Evolutionary conservation across 2,888 invertebrate genomes (phyloP), one percentile per base, ranked within the genome.

Genomic region (Drosophila falleni): DNA sequence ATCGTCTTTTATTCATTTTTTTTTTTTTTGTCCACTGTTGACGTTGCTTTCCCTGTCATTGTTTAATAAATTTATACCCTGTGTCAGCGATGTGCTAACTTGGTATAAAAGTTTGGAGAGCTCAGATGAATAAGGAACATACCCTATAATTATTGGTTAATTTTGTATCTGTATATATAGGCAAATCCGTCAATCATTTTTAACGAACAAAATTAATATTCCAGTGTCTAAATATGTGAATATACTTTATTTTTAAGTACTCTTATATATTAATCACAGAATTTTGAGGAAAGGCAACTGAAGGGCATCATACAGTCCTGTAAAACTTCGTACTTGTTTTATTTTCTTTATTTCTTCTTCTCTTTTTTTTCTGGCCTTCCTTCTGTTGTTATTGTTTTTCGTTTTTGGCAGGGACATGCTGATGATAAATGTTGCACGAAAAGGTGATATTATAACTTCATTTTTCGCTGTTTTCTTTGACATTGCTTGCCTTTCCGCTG

Each of bases 1-100:
- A 82, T 82, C 65, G 80, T 68, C 65, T 53, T 74, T 64, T 78
- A 80, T 87, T 83, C 83, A 65, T 83, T 78, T 71, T 65, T 39
- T 55, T 68, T 44, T 83, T 78, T 71, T 65, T 39, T 55, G 64
- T 44, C n/a, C 51, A 60, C 41, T 50, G 42, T 62, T 63, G 33
- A 50, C 54, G 42, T 37, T 63, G 31, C 49, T 64, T 39, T 54
- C 56, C 23, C 51, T 59, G 71, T 41, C 55, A 62, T 59, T 58
- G 42, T 37, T 56, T 58, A 13, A 55, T 33, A 54, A 35, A 59
- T 60, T 65, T 55, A 13, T 35, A 13, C 35, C 13, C 35, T 35
- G 35, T 13, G 13, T 8, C 10, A 31, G 6, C 31, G 29, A 6
- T 29, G 4, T 29, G 4, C 29, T 29, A 5, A 29, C 29, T 29